Evolutionary conservation across 1,140 invertebrate species (phyloP).

Genomic region (Chymomyza costata): DNA sequence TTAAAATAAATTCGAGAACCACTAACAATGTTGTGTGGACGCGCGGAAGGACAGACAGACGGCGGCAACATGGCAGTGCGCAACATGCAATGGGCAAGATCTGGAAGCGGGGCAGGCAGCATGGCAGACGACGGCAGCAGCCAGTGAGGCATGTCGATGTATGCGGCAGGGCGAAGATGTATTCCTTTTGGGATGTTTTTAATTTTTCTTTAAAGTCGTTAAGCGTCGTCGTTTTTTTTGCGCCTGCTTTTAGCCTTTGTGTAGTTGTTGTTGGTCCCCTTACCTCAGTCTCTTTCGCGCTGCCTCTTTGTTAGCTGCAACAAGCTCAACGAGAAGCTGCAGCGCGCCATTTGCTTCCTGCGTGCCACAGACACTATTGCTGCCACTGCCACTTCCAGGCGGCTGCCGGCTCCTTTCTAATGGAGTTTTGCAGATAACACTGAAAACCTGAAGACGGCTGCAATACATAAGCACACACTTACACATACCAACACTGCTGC

Average conservation of each 20-base stretch:
- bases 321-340: constrained; percentile 19
- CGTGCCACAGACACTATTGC: constrained; percentile 17
- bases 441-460: constrained; percentile 19
- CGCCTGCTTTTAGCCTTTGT: constrained; percentile 21
- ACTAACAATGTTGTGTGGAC: constrained; percentile 66
- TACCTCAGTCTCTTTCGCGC: constrained; percentile 9
- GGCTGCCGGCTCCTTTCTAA: constrained; percentile 58
- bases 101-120: constrained; percentile 19
- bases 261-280: no score
- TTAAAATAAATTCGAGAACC: constrained; percentile 73
- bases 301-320: constrained; percentile 51
- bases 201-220: constrained; percentile 74
- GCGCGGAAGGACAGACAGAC: constrained; percentile 24
- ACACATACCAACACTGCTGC: no score
- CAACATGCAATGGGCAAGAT: constrained; percentile 47
- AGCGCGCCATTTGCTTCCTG: constrained; percentile 66
- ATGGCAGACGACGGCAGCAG: constrained; percentile 16
- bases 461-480: constrained; percentile 67
- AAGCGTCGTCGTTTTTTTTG: constrained; percentile 61
- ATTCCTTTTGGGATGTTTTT: constrained; percentile 74
- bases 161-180: constrained; percentile 68
- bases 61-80: constrained; percentile 21
- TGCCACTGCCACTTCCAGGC: neutral
- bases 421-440: constrained; percentile 69
- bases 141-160: constrained; percentile 35